phyloP scores from a whole-genome alignment of 2,888 invertebrate species.

The Ornithoptera alexandrae region DNA sequence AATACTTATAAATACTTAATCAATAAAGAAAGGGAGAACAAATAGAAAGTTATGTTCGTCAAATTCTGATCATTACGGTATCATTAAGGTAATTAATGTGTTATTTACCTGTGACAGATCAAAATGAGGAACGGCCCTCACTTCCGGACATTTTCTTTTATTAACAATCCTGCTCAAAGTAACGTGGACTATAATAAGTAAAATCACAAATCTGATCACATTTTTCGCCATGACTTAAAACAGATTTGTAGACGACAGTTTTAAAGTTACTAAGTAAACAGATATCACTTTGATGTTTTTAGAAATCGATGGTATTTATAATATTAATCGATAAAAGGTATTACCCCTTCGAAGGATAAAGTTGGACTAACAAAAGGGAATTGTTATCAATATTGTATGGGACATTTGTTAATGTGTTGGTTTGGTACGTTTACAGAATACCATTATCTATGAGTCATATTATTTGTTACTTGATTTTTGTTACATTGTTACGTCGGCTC shows the following conservation, averaged over 20 bases:
- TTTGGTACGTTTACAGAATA: constrained; percentile 62
- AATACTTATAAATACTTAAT: too few species aligned
- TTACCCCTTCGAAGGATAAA: constrained; percentile 53
- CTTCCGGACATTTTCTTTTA: constrained; percentile 87
- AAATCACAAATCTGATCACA: constrained; percentile 38
- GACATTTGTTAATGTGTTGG: constrained; percentile 62
- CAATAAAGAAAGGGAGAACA: too few species aligned
- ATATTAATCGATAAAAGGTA: constrained; percentile 44
- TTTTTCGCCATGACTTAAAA: constrained; percentile 40
- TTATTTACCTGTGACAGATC: constrained; percentile 84
- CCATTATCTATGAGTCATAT: constrained; percentile 62
- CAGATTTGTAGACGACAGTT: not conserved
- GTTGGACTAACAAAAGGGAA: constrained; percentile 69
- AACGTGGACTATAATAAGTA: constrained; percentile 42
- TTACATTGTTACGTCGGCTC: constrained; percentile 13
- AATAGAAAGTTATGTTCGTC: too few species aligned
- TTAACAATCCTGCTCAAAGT: constrained; percentile 68
- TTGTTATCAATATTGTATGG: constrained; percentile 75
- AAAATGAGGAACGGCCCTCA: constrained; percentile 89
- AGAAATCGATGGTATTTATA: not conserved
- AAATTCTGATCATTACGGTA: too few species aligned
- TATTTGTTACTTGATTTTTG: constrained; percentile 25
- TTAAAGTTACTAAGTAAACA: too few species aligned
- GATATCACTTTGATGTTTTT: not conserved
- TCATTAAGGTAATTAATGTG: not conserved